phyloP scores from a whole-genome alignment of 1,140 invertebrate species.

The Bombus soroeensis region DNA sequence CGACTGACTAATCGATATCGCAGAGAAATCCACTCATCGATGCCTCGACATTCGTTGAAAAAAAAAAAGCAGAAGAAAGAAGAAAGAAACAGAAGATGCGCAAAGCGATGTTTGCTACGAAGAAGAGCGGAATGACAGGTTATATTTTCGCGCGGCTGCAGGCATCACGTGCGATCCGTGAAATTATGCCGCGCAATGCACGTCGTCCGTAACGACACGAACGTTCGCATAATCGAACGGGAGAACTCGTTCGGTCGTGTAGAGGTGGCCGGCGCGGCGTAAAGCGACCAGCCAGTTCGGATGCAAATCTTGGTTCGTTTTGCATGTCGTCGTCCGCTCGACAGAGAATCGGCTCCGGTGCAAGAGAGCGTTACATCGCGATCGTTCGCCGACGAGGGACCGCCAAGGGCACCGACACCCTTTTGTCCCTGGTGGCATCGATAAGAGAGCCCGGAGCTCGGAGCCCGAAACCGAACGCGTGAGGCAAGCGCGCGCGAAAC shows the following conservation, averaged over 20 bases:
- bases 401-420: not conserved
- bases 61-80: not conserved
- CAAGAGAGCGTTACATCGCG: slow-evolving; percentile 59
- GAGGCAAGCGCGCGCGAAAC: not conserved
- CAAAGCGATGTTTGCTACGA: not conserved
- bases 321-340: slow-evolving; percentile 68
- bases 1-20: slow-evolving; percentile 6
- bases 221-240: slow-evolving; percentile 72
- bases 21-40: not conserved
- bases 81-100: not conserved
- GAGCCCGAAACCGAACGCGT: not conserved
- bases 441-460: not conserved
- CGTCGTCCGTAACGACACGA: slow-evolving; percentile 63
- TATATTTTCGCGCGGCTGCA: not conserved
- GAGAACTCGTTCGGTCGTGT: slow-evolving; percentile 1
- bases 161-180: slow-evolving; percentile 62
- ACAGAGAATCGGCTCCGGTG: slow-evolving; percentile 24
- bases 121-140: not conserved
- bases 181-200: slow-evolving; percentile 71
- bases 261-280: slow-evolving; percentile 47
- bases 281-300: slow-evolving; percentile 64
- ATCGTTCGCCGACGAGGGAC: slow-evolving; percentile 36
- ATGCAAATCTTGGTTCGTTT: slow-evolving; percentile 73
- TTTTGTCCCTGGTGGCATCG: not conserved
- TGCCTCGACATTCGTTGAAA: not conserved